phyloP scores from a whole-genome alignment of 2,797 vertebrate genomes.

The Pantherophis vulpinus region DNA sequence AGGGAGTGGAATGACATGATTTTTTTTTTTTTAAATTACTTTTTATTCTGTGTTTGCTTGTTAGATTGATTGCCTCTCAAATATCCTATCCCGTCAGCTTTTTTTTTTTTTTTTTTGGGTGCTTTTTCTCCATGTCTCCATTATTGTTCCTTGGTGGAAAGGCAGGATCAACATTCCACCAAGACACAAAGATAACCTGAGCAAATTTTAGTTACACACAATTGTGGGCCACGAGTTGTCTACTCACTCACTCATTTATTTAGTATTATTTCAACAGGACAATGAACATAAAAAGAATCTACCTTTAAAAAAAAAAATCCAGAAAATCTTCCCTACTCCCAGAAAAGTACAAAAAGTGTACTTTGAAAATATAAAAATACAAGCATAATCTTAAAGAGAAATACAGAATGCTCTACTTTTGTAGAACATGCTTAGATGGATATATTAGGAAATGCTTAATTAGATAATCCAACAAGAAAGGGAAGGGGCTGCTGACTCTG shows the following conservation, averaged over 20 bases:
- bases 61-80: neutral
- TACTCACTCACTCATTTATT: neutral
- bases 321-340: neutral
- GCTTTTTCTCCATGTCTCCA: neutral
- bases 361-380: neutral
- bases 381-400: neutral
- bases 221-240: neutral
- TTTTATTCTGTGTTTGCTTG: neutral
- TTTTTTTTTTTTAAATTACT: too few relatives aligned
- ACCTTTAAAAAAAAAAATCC: neutral
- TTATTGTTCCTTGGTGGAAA: neutral
- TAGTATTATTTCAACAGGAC: neutral
- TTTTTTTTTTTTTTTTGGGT: accelerated
- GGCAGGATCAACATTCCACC: neutral
- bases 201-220: neutral
- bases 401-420: neutral
- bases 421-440: neutral
- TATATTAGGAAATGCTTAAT: neutral
- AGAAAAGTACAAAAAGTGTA: neutral
- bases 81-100: neutral
- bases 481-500: neutral
- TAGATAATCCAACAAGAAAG: neutral
- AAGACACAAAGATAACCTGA: neutral
- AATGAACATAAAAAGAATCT: neutral
- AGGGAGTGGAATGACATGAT: neutral